phyloP scores from a whole-genome alignment of 1,140 invertebrate species.

The Triops cancriformis region DNA sequence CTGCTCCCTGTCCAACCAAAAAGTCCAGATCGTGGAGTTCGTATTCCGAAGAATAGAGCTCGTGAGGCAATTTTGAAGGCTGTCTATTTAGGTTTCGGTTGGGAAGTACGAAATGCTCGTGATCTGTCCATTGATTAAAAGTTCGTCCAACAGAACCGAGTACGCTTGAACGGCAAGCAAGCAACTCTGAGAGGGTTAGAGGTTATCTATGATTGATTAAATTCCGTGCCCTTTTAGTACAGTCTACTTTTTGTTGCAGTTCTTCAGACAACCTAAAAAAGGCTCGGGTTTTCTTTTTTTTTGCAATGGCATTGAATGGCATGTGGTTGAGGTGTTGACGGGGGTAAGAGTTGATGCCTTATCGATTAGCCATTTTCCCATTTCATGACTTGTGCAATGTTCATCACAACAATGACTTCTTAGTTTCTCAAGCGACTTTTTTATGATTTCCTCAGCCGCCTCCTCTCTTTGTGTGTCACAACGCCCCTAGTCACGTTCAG shows the following conservation, averaged over 20 bases:
- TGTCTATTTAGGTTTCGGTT: slow-evolving; percentile 5
- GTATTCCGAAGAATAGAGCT: neutral
- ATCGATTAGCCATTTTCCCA: slow-evolving; percentile 8
- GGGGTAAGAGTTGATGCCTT: neutral
- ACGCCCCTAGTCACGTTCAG: neutral
- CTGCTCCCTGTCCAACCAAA: neutral
- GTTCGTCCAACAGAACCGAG: neutral
- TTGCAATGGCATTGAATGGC: too few species aligned
- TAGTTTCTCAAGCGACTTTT: neutral
- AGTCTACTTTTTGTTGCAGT: neutral
- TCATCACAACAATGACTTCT: neutral
- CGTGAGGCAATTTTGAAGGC: neutral
- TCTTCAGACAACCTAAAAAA: neutral
- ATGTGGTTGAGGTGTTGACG: neutral
- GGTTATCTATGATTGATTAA: neutral
- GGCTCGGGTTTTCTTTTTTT: neutral
- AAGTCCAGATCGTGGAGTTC: neutral
- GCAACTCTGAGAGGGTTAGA: neutral
- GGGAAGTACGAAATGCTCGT: neutral
- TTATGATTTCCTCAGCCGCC: neutral
- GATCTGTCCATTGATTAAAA: slow-evolving; percentile 9
- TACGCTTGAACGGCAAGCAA: neutral
- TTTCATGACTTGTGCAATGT: neutral
- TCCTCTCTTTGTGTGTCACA: neutral
- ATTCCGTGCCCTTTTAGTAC: neutral